These are phyloP conservation scores for Nomada flava DNA, from an alignment of 2,888 invertebrate genomes.

Conservation along the genomic window DNA sequence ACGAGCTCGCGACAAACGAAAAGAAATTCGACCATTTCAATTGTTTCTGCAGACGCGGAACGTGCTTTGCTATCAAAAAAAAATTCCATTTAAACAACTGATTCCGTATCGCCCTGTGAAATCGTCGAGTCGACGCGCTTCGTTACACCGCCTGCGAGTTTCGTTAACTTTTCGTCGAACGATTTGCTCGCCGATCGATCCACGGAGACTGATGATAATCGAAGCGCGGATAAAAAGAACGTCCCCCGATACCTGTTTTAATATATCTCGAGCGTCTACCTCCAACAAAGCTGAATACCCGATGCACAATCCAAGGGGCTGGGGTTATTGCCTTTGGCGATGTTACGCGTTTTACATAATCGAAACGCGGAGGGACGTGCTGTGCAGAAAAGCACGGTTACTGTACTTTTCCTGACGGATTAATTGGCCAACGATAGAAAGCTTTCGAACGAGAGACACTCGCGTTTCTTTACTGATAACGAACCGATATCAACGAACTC, in stretches of 20 bases:
- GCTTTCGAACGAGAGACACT: too few species aligned
- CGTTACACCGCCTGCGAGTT: too few species aligned
- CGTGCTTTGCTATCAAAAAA: too few species aligned
- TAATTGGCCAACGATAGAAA: constrained; percentile 2
- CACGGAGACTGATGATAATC: constrained; percentile 1
- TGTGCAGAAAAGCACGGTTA: background rate
- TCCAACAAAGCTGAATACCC: background rate
- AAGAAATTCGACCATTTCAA: background rate
- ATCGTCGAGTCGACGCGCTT: background rate
- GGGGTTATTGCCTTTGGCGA: constrained; percentile 8
- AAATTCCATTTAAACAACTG: too few species aligned
- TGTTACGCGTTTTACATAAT: constrained; percentile 7
- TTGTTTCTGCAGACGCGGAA: too few species aligned
- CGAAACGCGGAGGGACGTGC: background rate
- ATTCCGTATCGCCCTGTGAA: background rate
- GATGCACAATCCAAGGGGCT: background rate
- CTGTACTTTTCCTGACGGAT: background rate
- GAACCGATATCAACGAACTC: background rate
- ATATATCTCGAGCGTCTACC: background rate
- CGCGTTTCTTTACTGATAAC: background rate
- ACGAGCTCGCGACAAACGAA: background rate
- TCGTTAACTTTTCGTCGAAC: too few species aligned
- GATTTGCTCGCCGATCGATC: background rate
- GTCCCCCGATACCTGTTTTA: background rate
- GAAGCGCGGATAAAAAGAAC: background rate